Conservation (phyloP, 2,113 vertebrate species). For the Struthio camelus region DNA sequence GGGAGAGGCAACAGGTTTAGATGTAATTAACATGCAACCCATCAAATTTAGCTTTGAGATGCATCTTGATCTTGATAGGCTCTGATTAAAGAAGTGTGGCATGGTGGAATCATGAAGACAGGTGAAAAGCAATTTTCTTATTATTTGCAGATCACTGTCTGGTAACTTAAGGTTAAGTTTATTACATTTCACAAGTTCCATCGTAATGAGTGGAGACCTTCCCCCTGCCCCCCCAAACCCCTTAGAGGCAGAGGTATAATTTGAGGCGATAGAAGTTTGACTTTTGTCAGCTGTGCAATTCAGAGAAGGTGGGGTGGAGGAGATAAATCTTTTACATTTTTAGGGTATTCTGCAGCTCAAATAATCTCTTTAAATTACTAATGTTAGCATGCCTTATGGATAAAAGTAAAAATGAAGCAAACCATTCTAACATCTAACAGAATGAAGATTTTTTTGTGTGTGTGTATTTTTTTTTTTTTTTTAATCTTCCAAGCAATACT, state of each 20-base stretch:
- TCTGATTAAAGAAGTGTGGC: background rate
- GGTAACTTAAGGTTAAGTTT: background rate
- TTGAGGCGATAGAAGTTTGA: background rate
- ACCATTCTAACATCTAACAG: background rate
- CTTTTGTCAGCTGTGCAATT: background rate
- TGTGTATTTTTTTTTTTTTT: background rate
- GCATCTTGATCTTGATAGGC: background rate
- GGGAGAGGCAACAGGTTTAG: background rate
- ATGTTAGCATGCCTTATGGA: background rate
- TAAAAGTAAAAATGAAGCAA: background rate
- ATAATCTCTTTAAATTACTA: background rate
- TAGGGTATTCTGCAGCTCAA: background rate
- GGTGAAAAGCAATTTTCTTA: background rate
- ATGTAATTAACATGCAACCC: background rate
- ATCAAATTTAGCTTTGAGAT: background rate
- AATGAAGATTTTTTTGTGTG: background rate
- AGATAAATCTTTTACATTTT: background rate
- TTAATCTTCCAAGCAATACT: background rate
- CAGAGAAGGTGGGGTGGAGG: background rate
- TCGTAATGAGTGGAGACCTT: background rate
- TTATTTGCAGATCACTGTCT: background rate
- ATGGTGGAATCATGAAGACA: background rate
- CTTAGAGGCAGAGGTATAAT: background rate
- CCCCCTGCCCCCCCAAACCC: background rate
- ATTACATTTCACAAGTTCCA: background rate